Percentiles rank a stretch among this genome's conserved stretches.
These are phyloP conservation scores for Dunckerocampus dactyliophorus DNA, from an alignment of 2,113 vertebrate genomes.

Conservation along the genomic window DNA sequence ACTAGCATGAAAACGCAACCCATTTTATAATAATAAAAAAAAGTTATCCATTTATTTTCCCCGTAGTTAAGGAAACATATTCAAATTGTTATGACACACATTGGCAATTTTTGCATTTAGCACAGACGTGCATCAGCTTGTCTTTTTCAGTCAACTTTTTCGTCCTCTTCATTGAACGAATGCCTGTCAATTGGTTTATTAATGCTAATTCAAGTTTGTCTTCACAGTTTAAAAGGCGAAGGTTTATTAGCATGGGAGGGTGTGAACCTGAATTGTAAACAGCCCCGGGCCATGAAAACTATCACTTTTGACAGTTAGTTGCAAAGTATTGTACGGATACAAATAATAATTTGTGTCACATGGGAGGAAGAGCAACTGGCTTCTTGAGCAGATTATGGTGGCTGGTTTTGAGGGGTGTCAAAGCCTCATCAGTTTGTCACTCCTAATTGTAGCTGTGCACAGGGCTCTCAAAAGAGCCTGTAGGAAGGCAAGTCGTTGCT, in stretches of 20 bases:
- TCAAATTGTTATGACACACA: too few relatives aligned
- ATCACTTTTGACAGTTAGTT: not conserved
- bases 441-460: not conserved
- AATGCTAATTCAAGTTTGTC: not conserved
- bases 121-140: not conserved
- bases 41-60: too few relatives aligned
- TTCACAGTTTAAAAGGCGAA: not conserved
- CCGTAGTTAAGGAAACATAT: too few relatives aligned
- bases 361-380: too few relatives aligned
- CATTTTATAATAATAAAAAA: too few relatives aligned
- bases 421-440: not conserved
- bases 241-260: not conserved
- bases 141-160: too few relatives aligned
- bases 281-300: constrained; percentile 9
- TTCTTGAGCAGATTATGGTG: too few relatives aligned
- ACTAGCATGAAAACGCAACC: too few relatives aligned
- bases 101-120: not conserved
- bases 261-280: constrained; percentile 6
- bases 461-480: not conserved
- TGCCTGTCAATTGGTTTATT: not conserved
- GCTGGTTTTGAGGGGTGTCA: not conserved
- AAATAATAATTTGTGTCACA: too few relatives aligned
- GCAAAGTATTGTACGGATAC: not conserved
- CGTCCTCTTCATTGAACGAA: too few relatives aligned
- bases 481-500: not conserved